Conservation (phyloP, 2,888 invertebrate genomes). For the Limnephilus lunatus region DNA sequence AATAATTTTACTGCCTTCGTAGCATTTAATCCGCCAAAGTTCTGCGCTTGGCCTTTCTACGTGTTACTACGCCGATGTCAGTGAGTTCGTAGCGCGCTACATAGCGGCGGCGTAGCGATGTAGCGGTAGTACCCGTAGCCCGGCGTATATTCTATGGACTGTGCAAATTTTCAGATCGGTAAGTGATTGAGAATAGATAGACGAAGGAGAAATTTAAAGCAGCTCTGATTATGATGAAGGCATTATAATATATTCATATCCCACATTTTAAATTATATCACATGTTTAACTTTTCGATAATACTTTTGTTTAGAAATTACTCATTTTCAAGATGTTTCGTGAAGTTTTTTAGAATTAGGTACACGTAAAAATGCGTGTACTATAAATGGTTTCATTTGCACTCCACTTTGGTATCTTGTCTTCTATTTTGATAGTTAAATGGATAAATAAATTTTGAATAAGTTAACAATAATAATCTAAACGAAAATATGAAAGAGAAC, state of each 20-base stretch:
- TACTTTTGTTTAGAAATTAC: not conserved
- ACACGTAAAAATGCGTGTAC: too few relatives aligned
- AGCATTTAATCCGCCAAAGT: not conserved
- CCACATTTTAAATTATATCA: not conserved
- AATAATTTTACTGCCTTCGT: not conserved
- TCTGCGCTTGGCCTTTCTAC: not conserved
- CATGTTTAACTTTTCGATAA: not conserved
- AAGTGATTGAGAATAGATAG: constrained; percentile 51
- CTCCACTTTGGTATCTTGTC: too few relatives aligned
- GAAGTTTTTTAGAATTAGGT: too few relatives aligned
- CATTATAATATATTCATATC: not conserved
- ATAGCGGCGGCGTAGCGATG: too few relatives aligned
- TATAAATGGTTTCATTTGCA: too few relatives aligned
- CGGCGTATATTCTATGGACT: constrained; percentile 12
- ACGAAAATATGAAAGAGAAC: too few relatives aligned
- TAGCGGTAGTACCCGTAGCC: not conserved
- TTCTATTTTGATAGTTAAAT: too few relatives aligned
- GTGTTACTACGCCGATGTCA: not conserved
- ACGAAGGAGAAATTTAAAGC: constrained; percentile 50
- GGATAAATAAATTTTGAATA: too few relatives aligned
- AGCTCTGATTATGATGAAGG: not conserved
- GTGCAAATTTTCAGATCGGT: constrained; percentile 53
- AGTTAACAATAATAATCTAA: too few relatives aligned
- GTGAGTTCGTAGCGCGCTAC: not conserved
- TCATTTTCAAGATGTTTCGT: not conserved